Conservation (phyloP, 2,888 invertebrate genomes). For the Venusia cambrica region DNA sequence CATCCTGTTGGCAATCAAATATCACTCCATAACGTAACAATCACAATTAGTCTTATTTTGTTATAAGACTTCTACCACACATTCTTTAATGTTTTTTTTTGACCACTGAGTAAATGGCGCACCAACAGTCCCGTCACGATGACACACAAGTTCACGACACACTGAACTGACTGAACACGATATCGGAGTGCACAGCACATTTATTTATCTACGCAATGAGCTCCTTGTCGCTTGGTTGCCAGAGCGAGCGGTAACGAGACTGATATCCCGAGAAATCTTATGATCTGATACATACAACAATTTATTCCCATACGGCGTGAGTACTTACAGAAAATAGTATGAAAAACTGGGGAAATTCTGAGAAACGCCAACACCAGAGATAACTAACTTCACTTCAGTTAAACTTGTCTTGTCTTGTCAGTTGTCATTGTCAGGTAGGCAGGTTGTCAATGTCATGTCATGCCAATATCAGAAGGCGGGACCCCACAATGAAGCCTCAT, state of each 20-base stretch:
- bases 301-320: conserved; percentile 47
- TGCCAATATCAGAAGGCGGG: too few relatives aligned
- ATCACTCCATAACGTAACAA: conserved; percentile 63
- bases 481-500: too few relatives aligned
- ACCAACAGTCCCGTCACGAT: conserved; percentile 63
- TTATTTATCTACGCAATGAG: conserved; percentile 45
- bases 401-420: too few relatives aligned
- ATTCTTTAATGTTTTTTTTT: conserved; percentile 64
- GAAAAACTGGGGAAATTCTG: conserved; percentile 61
- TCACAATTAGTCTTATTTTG: conserved; percentile 46
- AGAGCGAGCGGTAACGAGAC: conserved; percentile 33
- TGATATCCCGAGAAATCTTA: conserved; percentile 37
- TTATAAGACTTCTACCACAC: conserved; percentile 50
- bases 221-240: conserved; percentile 29
- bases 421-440: too few relatives aligned
- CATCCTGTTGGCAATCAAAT: conserved; percentile 50
- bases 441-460: too few relatives aligned
- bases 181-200: conserved; percentile 43
- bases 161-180: conserved; percentile 55
- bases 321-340: conserved; percentile 71
- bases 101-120: conserved; percentile 66
- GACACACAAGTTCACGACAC: conserved; percentile 73
- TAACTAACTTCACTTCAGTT: too few relatives aligned
- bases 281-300: conserved; percentile 40
- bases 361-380: conserved; percentile 70